Base-by-base conservation (phyloP, 1,140 invertebrate species). In the Sycobia sp. region DNA sequence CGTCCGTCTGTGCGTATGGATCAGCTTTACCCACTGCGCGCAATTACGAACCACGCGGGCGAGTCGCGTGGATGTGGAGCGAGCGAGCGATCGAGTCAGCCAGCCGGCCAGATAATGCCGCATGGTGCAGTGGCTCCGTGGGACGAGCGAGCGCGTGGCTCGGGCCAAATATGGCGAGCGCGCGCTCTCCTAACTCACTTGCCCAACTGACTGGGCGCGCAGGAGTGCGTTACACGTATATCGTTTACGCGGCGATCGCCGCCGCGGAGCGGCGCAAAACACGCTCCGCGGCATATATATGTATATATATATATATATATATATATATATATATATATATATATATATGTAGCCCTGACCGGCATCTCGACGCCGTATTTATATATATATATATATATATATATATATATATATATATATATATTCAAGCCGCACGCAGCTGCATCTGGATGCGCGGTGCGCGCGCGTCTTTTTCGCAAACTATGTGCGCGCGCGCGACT, bases 131-230 rank as follows among this genome's bases (percentile, higher is more conserved):
- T 49, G 23, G 13, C 55, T 57, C 7, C 39, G 32, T 51, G 62
- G 29, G 29, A 32, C 77, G 77, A 78, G 73, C 76, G 76, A 76
- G n/a, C n/a, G n/a, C 73, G 76, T 72, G 46, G 72, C n/a, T 62
- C 67, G 73, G 68, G 68, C 77, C 73, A 74, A 77, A 78, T 79
- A 78, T 73, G 76, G 77, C 55, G 50, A 57, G 43, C 44, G 50
- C 43, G 56, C 69, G 64, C 55, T 64, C 67, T 65, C 67, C 66
- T 71, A 58, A 60, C 20, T 29, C 53, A 65, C 67, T 73, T 71
- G 55, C 65, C 62, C 67, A 75, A 76, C 70, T n/a, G n/a, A n/a
- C n/a, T n/a, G n/a, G n/a, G n/a, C n/a, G n/a, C n/a, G n/a, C n/a
- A n/a, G n/a, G n/a, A n/a, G n/a, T n/a, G n/a, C n/a, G n/a, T n/a